Conservation (phyloP, 2,888 invertebrate species). For the Chrysotoxum bicinctum region DNA sequence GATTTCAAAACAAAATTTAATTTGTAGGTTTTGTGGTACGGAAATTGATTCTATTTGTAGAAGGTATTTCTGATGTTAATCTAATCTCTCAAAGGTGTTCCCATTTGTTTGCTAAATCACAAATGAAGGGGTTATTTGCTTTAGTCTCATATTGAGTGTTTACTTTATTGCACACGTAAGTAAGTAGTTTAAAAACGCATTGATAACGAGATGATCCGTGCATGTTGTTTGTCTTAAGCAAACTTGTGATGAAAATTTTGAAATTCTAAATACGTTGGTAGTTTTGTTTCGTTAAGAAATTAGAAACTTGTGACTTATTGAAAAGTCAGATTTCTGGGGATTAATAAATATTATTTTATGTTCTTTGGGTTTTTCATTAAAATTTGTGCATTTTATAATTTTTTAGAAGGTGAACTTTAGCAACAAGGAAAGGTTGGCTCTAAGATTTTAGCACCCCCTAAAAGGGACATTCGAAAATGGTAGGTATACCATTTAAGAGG, state of each 20-base stretch:
- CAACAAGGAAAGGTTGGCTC: too few species aligned
- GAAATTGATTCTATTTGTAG: background rate
- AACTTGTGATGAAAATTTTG: background rate
- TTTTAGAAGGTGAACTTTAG: too few species aligned
- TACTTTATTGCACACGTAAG: background rate
- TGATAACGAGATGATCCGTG: background rate
- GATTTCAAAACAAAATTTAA: too few species aligned
- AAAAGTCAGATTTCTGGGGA: too few species aligned
- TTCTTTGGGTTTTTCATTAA: too few species aligned
- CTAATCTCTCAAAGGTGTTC: background rate
- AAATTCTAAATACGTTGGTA: too few species aligned
- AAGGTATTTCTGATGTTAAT: background rate
- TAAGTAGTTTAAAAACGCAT: background rate
- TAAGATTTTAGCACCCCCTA: too few species aligned
- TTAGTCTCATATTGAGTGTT: background rate
- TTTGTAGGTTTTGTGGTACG: background rate
- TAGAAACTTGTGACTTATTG: background rate
- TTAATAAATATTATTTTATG: too few species aligned
- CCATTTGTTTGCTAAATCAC: background rate
- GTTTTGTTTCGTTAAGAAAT: too few species aligned
- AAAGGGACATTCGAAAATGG: too few species aligned
- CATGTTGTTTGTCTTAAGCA: background rate
- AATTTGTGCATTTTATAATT: too few species aligned
- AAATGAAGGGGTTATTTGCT: background rate
- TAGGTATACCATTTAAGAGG: too few species aligned